Evolutionary conservation across 2,113 vertebrate genomes (phyloP), one percentile per base, ranked within the genome.

Genomic region (Grammomys dolichurus): DNA sequence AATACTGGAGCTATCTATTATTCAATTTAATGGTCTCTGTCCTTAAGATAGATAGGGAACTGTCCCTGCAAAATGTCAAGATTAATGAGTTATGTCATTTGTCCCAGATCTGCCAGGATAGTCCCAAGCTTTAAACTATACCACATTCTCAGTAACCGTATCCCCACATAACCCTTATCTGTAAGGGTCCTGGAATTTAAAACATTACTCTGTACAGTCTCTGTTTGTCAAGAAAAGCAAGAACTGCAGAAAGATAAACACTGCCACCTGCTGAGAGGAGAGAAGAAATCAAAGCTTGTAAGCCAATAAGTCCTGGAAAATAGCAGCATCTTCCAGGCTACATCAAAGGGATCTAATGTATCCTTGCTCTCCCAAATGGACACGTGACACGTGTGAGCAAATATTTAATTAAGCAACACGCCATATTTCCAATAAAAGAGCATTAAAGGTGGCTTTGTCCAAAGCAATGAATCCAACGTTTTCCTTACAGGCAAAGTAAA

Each of bases 191-290:
- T 3, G 43, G 76, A 36, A 75, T 78, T 46, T 9, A 40, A 85
- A 96, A 87, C 17, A 51, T 88, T n/a, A 3, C 24, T 70, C 33
- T 95, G 43, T 54, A 40, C 10, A 70, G 7, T 54, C 67, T 80
- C 60, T 43, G 13, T 20, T 28, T 40, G 16, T 56, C 65, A 78
- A 90, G 60, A 63, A 90, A 94, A 88, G 80, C 85, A 75, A 72
- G 65, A 91, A 12, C 87, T 76, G 40, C 40, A 31, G 40, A 84
- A 91, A 97, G 95, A 69, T 31, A 93, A 96, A 96, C 86, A 97
- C 77, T 89, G 95, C 90, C 97, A 86, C 95, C 97, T 96, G 77
- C 80, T 92, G 96, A 89, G n/a, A 60, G 8, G 33, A 87, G 17
- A 94, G 19, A 85, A 86, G 28, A 70, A 67, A 75, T 33, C 69